Conservation (phyloP, 2,113 vertebrate species). For the Axis porcinus region DNA sequence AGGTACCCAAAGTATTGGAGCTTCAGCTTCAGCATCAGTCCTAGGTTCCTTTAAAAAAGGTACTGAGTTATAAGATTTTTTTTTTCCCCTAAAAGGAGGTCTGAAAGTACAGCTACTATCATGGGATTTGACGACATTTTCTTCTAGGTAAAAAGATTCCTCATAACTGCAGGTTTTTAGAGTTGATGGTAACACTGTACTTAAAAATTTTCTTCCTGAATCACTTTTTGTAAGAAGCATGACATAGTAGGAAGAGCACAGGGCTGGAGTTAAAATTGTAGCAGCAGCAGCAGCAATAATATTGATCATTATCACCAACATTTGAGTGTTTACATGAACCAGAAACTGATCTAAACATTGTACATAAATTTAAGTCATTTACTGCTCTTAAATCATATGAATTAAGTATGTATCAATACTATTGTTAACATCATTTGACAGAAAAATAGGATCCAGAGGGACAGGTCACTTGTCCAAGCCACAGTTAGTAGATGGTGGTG, state of each 20-base stretch:
- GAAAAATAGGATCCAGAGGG: not conserved
- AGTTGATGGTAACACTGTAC: not conserved
- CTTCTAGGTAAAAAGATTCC: not conserved
- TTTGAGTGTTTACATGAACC: not conserved
- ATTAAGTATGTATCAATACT: not conserved
- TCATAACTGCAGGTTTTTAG: not conserved
- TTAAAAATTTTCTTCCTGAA: not conserved
- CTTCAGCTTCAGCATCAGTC: not conserved
- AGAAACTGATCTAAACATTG: not conserved
- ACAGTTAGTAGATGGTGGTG: not conserved
- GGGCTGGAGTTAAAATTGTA: not conserved
- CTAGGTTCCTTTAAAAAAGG: not conserved
- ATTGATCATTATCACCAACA: not conserved
- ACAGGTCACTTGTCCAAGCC: not conserved
- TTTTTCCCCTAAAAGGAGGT: not conserved
- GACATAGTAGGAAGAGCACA: not conserved
- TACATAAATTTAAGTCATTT: not conserved
- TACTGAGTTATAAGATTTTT: not conserved
- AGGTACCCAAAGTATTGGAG: not conserved
- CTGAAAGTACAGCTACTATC: not conserved
- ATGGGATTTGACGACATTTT: not conserved
- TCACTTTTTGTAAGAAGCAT: slow-evolving; percentile 15
- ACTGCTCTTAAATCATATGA: not conserved
- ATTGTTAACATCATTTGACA: not conserved
- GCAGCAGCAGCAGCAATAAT: not conserved